Percentiles rank a stretch among this genome's conserved stretches.
phyloP scores from a whole-genome alignment of 2,113 vertebrate species.

The Eupsittula cactorum region DNA sequence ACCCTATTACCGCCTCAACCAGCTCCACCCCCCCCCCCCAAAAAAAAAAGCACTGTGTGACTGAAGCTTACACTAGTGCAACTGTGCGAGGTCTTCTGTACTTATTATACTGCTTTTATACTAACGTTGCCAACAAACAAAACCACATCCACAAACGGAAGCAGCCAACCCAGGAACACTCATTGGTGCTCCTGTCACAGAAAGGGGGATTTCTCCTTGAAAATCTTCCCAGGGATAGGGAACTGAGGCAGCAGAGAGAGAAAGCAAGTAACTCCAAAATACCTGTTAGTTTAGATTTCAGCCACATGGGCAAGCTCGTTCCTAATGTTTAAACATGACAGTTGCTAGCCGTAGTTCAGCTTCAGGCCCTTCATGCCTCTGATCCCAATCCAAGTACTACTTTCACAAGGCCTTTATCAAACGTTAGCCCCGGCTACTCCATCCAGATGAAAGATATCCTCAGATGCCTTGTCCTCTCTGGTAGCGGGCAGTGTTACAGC shows the following conservation, averaged over 20 bases:
- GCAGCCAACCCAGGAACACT: background rate
- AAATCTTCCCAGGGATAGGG: background rate
- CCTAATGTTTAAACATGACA: background rate
- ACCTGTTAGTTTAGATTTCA: slow-evolving; percentile 24
- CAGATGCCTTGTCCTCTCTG: background rate
- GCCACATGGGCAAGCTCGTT: background rate
- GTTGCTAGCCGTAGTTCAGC: background rate
- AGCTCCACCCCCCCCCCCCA: background rate
- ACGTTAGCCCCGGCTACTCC: background rate
- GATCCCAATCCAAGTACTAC: background rate
- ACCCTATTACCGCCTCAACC: background rate
- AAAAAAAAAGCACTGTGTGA: background rate
- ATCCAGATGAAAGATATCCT: background rate
- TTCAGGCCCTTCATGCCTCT: background rate
- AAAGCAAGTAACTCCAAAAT: background rate
- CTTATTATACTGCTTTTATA: background rate
- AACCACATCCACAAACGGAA: background rate
- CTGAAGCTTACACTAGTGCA: background rate
- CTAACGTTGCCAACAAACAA: background rate
- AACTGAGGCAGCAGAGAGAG: background rate
- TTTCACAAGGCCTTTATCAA: slow-evolving; percentile 19
- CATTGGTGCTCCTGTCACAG: background rate
- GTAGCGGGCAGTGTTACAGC: slow-evolving; percentile 11
- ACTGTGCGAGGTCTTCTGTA: background rate
- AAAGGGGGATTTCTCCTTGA: background rate